Base-by-base conservation (phyloP, 2,888 invertebrate genomes). In the Cordilura impudica region DNA sequence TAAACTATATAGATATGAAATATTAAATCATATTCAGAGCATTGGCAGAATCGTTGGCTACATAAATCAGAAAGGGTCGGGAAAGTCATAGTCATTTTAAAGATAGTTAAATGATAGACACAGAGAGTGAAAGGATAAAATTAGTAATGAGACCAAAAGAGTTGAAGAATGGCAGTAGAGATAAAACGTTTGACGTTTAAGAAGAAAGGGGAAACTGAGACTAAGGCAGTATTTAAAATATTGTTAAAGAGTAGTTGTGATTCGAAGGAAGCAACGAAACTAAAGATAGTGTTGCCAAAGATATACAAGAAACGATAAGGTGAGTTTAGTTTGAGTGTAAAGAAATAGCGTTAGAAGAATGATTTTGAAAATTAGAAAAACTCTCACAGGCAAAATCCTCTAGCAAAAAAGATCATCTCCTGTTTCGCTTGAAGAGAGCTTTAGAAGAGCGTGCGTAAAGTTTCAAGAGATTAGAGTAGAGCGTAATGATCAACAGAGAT, bases 21-120 rank as follows among this genome's bases (percentile, higher is more conserved):
- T 53, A 35, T 54, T 19, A 78, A 74, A 69, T 70, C 77, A 74
- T 35, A 77, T 71, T 75, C 75, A 63, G 29, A 58, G 75, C 79
- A 75, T 71, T 72, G 79, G 79, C 75, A 79, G 67, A 63, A 72
- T 75, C 79, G 78, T 75, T 75, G 61, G 75, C 71, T 71, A 66
- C 45, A 71, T 51, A 67, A 51, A 75, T 61, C 75, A 21, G 18
- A 19, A 31, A 10, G 35, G 29, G 29, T 18, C 26, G 60, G 16
- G 45, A n/a, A n/a, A 14, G 58, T 60, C 43, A n/a, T 51, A 56
- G 56, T 77, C 65, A 51, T 19, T 56, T 31, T 65, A 67, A 72
- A 63, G 47, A 39, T n/a, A 35, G 58, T 45, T 18, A 47, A 8
- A 21, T 54, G 54, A 61, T 18, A 14, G 14, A 49, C 8, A 65